Evolutionary conservation across 2,888 invertebrate genomes (phyloP).

Genomic region (Microdon myrmicae): DNA sequence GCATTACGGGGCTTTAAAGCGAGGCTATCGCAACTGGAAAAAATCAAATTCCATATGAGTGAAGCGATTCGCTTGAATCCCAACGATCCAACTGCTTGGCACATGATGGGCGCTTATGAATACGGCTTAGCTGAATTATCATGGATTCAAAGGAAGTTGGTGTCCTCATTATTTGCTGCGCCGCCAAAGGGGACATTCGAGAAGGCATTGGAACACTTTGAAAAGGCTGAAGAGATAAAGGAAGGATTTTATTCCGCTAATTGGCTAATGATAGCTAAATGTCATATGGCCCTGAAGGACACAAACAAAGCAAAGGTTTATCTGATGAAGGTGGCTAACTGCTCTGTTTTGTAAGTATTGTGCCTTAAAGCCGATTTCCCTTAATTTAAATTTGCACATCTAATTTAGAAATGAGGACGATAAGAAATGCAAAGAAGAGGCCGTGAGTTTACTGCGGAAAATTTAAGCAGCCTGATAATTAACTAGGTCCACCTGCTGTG

Average conservation of each 20-base stretch:
- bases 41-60: constrained; percentile 79
- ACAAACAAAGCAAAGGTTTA: constrained; percentile 75
- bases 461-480: too few species aligned
- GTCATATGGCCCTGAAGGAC: constrained; percentile 76
- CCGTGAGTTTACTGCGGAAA: constrained; percentile 53
- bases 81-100: constrained; percentile 81
- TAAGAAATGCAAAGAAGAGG: constrained; percentile 57
- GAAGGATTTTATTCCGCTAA: constrained; percentile 87
- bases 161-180: constrained; percentile 77
- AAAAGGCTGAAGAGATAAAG: constrained; percentile 79
- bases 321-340: constrained; percentile 64
- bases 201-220: constrained; percentile 85
- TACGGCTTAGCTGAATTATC: constrained; percentile 84
- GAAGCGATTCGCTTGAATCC: constrained; percentile 82
- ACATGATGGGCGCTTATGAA: constrained; percentile 89
- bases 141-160: constrained; percentile 84
- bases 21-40: constrained; percentile 77
- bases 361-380: not conserved
- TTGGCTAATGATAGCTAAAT: constrained; percentile 81
- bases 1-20: constrained; percentile 79
- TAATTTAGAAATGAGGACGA: constrained; percentile 57
- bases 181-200: constrained; percentile 84
- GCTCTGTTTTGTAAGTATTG: constrained; percentile 54
- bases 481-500: too few species aligned
- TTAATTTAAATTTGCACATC: constrained; percentile 4